Conservation (phyloP, 2,797 vertebrate species). For the Heliangelus exortis region DNA sequence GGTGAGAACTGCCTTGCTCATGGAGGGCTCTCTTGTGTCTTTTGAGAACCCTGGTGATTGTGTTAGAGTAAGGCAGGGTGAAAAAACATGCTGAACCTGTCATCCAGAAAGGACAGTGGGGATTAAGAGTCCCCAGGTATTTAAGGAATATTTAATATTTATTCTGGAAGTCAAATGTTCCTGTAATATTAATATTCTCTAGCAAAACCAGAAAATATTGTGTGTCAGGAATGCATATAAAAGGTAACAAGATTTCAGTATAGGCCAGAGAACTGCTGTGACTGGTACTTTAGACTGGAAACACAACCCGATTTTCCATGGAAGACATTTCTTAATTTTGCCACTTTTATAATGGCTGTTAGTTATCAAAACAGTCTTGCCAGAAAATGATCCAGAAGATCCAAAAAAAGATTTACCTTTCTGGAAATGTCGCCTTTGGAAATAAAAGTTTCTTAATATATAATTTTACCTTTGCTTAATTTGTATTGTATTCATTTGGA, state of each 20-base stretch:
- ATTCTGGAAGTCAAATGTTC: not conserved
- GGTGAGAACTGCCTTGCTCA: fast-evolving
- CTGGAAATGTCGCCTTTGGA: not conserved
- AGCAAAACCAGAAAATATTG: not conserved
- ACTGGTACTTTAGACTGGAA: not conserved
- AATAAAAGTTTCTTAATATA: not conserved
- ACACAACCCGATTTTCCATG: fast-evolving
- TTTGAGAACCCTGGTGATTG: not conserved
- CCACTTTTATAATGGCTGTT: not conserved
- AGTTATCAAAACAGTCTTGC: not conserved
- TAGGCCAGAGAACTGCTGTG: not conserved
- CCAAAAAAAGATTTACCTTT: not conserved
- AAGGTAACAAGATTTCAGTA: not conserved
- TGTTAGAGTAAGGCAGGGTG: not conserved
- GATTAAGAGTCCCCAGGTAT: not conserved
- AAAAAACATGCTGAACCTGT: not conserved
- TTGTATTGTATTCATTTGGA: not conserved
- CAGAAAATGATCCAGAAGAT: not conserved
- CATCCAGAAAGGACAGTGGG: not conserved
- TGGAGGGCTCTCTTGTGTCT: not conserved
- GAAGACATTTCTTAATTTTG: not conserved
- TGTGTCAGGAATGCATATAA: not conserved
- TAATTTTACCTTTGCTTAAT: not conserved
- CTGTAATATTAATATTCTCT: not conserved
- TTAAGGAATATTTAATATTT: not conserved